Evolutionary conservation across 2,888 invertebrate species (phyloP).

Genomic region (Amaurobius ferox): DNA sequence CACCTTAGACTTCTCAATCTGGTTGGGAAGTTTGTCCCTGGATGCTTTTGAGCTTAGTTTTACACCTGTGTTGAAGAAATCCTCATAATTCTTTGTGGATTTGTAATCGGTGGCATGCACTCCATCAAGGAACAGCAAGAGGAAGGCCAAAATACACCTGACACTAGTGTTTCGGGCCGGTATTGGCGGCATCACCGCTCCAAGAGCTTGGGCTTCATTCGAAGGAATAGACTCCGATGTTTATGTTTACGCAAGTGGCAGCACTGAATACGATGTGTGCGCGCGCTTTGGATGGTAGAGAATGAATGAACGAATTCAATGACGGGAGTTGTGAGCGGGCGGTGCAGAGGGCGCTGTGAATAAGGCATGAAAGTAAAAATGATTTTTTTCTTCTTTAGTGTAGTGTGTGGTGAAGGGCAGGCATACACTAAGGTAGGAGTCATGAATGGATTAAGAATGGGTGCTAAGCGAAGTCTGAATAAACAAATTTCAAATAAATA

Average conservation of each 20-base stretch:
- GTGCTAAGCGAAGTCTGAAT: too few relatives aligned
- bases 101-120: constrained; percentile 38
- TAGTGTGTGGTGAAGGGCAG: too few relatives aligned
- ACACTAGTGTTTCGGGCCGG: constrained; percentile 4
- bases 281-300: constrained; percentile 11
- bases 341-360: constrained; percentile 41
- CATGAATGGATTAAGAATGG: too few relatives aligned
- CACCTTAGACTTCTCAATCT: constrained; percentile 80
- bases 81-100: constrained; percentile 63
- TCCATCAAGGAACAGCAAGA: constrained; percentile 3
- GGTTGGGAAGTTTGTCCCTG: constrained; percentile 76
- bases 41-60: constrained; percentile 72
- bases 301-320: constrained; percentile 28
- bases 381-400: background rate
- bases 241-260: background rate
- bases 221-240: background rate
- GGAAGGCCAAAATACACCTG: constrained; percentile 24
- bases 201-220: constrained; percentile 16
- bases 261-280: background rate
- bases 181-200: constrained; percentile 39
- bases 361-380: background rate
- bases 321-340: background rate
- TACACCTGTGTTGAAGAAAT: constrained; percentile 74
- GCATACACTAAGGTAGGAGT: too few relatives aligned
- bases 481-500: too few relatives aligned